Evolutionary conservation across 2,888 invertebrate species (phyloP), one percentile per base, ranked within the genome.

Genomic region (Melangyna quadrimaculata): DNA sequence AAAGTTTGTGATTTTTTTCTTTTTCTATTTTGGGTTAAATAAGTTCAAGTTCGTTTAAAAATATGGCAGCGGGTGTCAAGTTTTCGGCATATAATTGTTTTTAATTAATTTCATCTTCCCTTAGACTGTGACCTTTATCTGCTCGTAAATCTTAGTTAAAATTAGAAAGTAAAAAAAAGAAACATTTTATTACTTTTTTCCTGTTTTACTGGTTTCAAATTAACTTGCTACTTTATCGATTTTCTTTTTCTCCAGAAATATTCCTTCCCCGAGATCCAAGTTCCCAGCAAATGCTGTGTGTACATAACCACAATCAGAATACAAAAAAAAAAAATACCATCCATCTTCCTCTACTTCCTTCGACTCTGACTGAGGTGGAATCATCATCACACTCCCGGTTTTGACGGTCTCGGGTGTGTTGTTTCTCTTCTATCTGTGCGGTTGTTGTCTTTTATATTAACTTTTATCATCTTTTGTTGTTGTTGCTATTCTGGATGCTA

Each of bases 1-100:
- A 5, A 27, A 19, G 1, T 0, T n/a, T 57, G 4, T 14, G 59
- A 1, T 10, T 12, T 19, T 57, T 55, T 27, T 1, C 5, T 32
- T 37, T 32, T 29, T 45, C 32, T 19, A 19, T n/a, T 67, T 22
- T 32, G 35, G 22, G 51, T 35, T 7, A 78, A 71, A 45, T 45
- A 84, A 74, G 71, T 80, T 80, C 84, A 84, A 84, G 84, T 79
- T 84, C 84, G 84, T 84, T 84, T 71, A 75, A 55, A 72, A 59
- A 67, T 71, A 74, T 43, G 14, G 12, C 45, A 67, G 43, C 37
- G 74, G 75, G 22, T 65, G 24, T 67, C 12, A 32, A 17, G n/a
- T 19, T 19, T 37, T 7, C 12, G 9, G 6, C 29, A 24, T n/a
- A 48, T 14, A 10, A 17, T 29, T 29, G 14, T 1, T 48, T 69